A percentile compares a stretch with the other conserved stretches of the same genome.
Conservation (phyloP, 2,113 vertebrate species). For the Spilogale gracilis region DNA sequence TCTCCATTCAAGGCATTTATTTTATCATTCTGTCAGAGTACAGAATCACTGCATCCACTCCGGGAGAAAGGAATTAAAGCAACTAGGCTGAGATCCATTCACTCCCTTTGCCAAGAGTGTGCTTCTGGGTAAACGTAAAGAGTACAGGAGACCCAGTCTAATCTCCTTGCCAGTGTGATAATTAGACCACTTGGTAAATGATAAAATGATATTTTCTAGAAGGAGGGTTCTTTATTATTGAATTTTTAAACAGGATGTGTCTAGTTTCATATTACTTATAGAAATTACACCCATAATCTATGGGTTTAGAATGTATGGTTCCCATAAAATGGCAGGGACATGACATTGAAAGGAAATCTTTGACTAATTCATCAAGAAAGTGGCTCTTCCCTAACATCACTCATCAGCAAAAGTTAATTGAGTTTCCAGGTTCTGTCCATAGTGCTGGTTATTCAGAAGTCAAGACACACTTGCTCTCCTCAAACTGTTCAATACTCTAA, state of each 20-base stretch:
- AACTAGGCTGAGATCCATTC: not conserved
- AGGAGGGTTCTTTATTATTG: not conserved
- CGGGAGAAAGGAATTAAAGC: not conserved
- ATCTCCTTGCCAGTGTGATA: not conserved
- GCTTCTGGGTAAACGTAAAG: not conserved
- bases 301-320: not conserved
- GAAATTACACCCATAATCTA: constrained; percentile 25
- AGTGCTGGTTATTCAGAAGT: not conserved
- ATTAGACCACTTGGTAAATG: constrained; percentile 9
- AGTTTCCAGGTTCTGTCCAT: not conserved
- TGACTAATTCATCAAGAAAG: not conserved
- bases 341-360: not conserved
- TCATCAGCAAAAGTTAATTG: not conserved
- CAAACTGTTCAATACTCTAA: not conserved
- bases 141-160: not conserved
- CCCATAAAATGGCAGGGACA: not conserved
- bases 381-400: not conserved
- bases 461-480: not conserved
- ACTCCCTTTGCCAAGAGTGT: not conserved
- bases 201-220: not conserved
- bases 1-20: not conserved
- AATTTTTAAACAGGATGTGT: not conserved
- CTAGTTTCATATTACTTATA: not conserved
- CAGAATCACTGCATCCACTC: not conserved
- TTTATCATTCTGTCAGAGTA: constrained; percentile 23